These are phyloP conservation scores for Rhinoraja longicauda DNA, from an alignment of 2,797 vertebrate genomes.

Conservation along the genomic window DNA sequence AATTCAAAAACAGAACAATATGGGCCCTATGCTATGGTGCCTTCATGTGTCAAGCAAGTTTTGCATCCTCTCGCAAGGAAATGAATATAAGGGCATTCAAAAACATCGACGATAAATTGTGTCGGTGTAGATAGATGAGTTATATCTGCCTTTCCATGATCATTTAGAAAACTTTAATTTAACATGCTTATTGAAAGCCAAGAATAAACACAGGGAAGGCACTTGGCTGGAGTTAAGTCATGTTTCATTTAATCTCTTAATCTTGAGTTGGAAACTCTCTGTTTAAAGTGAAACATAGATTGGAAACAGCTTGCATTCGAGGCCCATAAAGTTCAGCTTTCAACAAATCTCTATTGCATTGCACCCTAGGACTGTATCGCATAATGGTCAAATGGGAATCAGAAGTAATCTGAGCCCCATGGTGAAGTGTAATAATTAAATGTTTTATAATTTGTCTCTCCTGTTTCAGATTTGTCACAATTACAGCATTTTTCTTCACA, in stretches of 20 bases:
- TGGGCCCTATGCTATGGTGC: not conserved
- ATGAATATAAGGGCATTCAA: slow-evolving; percentile 39
- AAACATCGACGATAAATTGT: slow-evolving; percentile 42
- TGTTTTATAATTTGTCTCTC: slow-evolving; percentile 23
- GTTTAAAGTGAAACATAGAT: slow-evolving; percentile 60
- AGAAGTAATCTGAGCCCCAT: not conserved
- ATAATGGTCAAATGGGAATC: slow-evolving; percentile 28
- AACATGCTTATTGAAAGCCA: slow-evolving; percentile 45
- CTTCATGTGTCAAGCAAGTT: not conserved
- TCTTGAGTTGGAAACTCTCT: slow-evolving; percentile 59
- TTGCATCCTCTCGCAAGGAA: not conserved
- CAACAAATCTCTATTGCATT: slow-evolving; percentile 12
- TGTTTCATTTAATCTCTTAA: slow-evolving; percentile 57
- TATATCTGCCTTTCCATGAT: slow-evolving; percentile 41
- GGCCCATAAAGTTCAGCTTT: slow-evolving; percentile 48
- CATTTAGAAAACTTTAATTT: slow-evolving; percentile 35
- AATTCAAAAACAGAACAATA: slow-evolving; percentile 3
- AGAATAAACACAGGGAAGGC: slow-evolving; percentile 59
- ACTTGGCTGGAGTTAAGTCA: slow-evolving; percentile 63
- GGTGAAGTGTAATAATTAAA: slow-evolving; percentile 7
- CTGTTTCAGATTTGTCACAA: not conserved
- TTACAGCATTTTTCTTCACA: not conserved
- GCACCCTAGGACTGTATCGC: not conserved
- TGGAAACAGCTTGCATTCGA: slow-evolving; percentile 58
- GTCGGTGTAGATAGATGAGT: slow-evolving; percentile 45